These are phyloP conservation scores for Formica selysi DNA, from an alignment of 1,140 invertebrate species.

Conservation along the genomic window DNA sequence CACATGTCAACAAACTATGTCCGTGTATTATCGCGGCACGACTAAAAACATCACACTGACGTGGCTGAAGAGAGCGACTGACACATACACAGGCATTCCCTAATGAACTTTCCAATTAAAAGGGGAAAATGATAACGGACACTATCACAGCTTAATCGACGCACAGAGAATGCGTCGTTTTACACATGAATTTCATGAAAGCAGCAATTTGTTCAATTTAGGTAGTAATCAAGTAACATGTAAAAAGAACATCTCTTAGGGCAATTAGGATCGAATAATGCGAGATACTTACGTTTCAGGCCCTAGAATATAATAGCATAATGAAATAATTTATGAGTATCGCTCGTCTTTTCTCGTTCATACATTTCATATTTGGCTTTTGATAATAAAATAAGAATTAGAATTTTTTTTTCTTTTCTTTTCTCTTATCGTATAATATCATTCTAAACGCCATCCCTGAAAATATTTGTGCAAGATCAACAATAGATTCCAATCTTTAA, in stretches of 20 bases:
- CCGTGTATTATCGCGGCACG: slow-evolving; percentile 40
- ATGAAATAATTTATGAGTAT: not conserved
- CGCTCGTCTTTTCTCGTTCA: too few relatives aligned
- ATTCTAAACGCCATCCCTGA: not conserved
- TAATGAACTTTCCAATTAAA: slow-evolving; percentile 66
- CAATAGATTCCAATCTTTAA: not conserved
- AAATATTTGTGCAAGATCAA: not conserved
- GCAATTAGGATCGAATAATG: slow-evolving; percentile 4
- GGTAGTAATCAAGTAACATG: slow-evolving; percentile 30
- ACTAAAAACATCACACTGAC: slow-evolving; percentile 44
- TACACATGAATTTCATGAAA: slow-evolving; percentile 51
- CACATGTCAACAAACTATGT: not conserved
- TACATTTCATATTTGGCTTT: not conserved
- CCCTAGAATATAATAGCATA: not conserved
- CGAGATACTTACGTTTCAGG: not conserved
- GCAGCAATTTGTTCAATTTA: slow-evolving; percentile 61
- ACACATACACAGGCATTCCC: slow-evolving; percentile 25
- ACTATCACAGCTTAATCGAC: slow-evolving; percentile 60
- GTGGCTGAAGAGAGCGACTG: slow-evolving; percentile 29
- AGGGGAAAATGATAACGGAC: slow-evolving; percentile 60
- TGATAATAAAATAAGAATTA: not conserved
- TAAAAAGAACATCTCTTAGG: slow-evolving; percentile 30
- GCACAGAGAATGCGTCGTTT: slow-evolving; percentile 54
- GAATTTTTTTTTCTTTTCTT: not conserved
- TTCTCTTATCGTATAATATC: not conserved